Base-by-base conservation (phyloP, 2,888 invertebrate genomes). In the Rotaria sp. region DNA sequence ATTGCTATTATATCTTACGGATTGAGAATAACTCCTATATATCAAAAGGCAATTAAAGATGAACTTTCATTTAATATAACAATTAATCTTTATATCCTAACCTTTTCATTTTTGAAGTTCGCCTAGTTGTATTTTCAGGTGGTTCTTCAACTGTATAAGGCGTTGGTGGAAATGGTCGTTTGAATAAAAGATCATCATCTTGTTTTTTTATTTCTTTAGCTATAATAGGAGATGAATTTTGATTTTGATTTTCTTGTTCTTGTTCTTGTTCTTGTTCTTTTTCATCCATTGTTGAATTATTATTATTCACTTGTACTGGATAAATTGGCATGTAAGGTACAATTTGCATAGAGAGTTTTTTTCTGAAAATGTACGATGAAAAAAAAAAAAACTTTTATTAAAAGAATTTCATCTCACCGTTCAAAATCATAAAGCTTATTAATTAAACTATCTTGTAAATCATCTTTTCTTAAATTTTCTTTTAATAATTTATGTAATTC, bases 131-230 rank as follows among this genome's bases (percentile, higher is more conserved):
- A 45, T 45, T 80, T n/a, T 80, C 80, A 41, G 3, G 0, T n/a
- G 80, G 80, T 80, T 80, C 80, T 80, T 80, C 80, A 26, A 80
- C 80, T 45, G 80, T 80, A 45, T 80, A 80, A 8, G 41, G 26
- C 15, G 24, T 18, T 24, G 80, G 45, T 45, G 26, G 24, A 45
- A 80, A 45, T 80, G 80, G 80, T 80, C n/a, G 45, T 80, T 80
- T 80, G 45, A 80, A 80, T 45, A 45, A 1, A 80, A n/a, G 80
- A 80, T 80, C 45, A n/a, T 45, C 80, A 45, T 41, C 24, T 75
- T 21, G 35, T 24, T 75, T 41, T 38, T 38, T 24, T 59, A 30
- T 30, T 67, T 18, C 35, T 26, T 11, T n/a, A 15, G 7, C 13
- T 41, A 10, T 80, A 21, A 2, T 18, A 3, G 35, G 8, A 10